Evolutionary conservation across 2,113 vertebrate species (phyloP).

Genomic region (Oophaga pumilio): DNA sequence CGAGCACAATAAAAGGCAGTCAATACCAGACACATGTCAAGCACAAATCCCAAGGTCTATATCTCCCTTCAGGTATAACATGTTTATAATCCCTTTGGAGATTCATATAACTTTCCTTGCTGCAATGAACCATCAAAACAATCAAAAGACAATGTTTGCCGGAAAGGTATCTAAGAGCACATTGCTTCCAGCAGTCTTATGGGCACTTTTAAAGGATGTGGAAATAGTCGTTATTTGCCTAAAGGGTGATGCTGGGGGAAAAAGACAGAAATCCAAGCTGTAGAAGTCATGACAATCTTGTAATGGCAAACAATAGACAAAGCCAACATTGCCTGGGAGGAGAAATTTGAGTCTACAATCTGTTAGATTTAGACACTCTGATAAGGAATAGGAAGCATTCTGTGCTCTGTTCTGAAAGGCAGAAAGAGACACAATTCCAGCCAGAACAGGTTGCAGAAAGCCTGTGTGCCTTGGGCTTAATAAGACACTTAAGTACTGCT

Average conservation of each 20-base stretch:
- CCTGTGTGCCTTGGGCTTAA: slow-evolving; percentile 83
- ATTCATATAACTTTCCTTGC: slow-evolving; percentile 61
- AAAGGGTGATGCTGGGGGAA: slow-evolving; percentile 77
- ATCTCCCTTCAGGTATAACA: slow-evolving; percentile 56
- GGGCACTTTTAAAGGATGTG: slow-evolving; percentile 72
- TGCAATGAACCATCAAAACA: slow-evolving; percentile 60
- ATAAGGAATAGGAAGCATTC: slow-evolving; percentile 80
- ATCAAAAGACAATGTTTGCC: slow-evolving; percentile 58
- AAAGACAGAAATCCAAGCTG: slow-evolving; percentile 83
- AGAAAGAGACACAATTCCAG: slow-evolving; percentile 85
- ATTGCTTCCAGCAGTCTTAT: slow-evolving; percentile 74
- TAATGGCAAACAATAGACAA: slow-evolving; percentile 80
- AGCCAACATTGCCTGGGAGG: slow-evolving; percentile 83
- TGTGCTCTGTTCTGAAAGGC: slow-evolving; percentile 74
- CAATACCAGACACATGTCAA: slow-evolving; percentile 19
- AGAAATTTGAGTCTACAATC: slow-evolving; percentile 90
- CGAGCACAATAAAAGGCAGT: neutral
- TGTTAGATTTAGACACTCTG: slow-evolving; percentile 84
- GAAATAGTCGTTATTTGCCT: slow-evolving; percentile 75
- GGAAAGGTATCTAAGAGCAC: slow-evolving; percentile 63
- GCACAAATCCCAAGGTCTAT: slow-evolving; percentile 60
- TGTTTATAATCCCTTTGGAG: slow-evolving; percentile 62
- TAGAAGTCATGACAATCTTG: slow-evolving; percentile 79
- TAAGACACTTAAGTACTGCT: slow-evolving; percentile 85
- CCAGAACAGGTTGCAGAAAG: slow-evolving; percentile 80